These are phyloP conservation scores for Garrulus glandarius DNA, from an alignment of 2,797 vertebrate species.

Conservation along the genomic window DNA sequence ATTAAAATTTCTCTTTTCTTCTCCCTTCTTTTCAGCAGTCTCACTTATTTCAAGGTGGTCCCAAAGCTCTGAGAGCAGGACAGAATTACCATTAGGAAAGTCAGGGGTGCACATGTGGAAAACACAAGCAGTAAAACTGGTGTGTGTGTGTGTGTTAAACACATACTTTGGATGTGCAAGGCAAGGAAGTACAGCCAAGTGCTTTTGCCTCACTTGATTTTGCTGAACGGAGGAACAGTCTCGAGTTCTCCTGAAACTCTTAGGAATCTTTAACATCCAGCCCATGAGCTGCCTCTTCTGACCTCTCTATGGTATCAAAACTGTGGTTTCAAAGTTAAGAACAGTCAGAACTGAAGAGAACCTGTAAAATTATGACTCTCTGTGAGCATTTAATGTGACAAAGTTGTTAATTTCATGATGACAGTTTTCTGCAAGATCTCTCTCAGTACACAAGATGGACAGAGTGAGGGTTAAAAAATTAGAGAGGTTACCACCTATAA, in stretches of 20 bases:
- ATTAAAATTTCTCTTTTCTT: not conserved
- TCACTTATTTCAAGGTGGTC: not conserved
- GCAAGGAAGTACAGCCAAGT: fast-evolving
- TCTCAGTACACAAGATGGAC: not conserved
- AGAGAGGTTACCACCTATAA: not conserved
- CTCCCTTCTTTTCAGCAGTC: not conserved
- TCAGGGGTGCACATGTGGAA: fast-evolving
- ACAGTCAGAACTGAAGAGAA: not conserved
- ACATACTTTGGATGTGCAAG: not conserved
- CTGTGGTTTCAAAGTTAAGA: not conserved
- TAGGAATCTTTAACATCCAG: not conserved
- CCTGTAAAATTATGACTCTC: not conserved
- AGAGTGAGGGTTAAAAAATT: not conserved
- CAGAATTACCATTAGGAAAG: not conserved
- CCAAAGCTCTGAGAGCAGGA: not conserved
- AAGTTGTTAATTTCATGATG: not conserved
- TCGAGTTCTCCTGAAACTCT: not conserved
- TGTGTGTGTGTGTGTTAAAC: not conserved
- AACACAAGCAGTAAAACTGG: not conserved
- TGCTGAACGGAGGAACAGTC: not conserved
- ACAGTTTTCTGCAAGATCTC: not conserved
- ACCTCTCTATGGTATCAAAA: not conserved
- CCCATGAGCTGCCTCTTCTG: fast-evolving
- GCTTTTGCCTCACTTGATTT: not conserved
- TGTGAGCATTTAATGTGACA: not conserved